Conservation (phyloP, 1,140 invertebrate species). For the Lasioglossum albipes region DNA sequence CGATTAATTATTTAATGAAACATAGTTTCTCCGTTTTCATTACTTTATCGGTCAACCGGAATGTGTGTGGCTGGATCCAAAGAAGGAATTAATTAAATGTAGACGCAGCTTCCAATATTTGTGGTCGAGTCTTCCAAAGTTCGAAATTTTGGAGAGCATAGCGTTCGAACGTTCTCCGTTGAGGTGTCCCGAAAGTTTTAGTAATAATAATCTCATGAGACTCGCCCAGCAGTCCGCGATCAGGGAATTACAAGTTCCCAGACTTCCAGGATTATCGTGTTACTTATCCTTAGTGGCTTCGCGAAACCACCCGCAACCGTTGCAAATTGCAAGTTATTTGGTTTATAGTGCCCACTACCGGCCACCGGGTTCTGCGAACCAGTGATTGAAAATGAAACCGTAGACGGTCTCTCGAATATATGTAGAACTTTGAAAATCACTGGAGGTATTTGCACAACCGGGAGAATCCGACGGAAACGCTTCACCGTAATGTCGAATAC, state of each 20-base stretch:
- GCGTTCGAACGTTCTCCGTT: neutral
- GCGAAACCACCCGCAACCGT: neutral
- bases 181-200: conserved; percentile 6
- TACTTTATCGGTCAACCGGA: neutral
- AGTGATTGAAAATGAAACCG: conserved; percentile 13
- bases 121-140: neutral
- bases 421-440: neutral
- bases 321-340: conserved; percentile 28
- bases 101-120: neutral
- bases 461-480: neutral
- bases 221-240: neutral
- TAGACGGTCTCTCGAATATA: neutral
- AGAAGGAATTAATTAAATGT: neutral
- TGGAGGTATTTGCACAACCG: neutral
- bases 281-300: conserved; percentile 34
- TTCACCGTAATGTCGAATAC: neutral
- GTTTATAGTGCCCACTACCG: neutral
- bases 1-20: neutral
- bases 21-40: neutral
- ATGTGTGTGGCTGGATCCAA: neutral
- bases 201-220: conserved; percentile 22
- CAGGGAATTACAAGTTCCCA: conserved; percentile 25
- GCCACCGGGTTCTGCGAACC: too few relatives aligned
- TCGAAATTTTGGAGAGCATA: neutral
- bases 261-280: conserved; percentile 38